These are phyloP conservation scores for Dromius quadrimaculatus DNA, from an alignment of 2,888 invertebrate species.

Conservation along the genomic window DNA sequence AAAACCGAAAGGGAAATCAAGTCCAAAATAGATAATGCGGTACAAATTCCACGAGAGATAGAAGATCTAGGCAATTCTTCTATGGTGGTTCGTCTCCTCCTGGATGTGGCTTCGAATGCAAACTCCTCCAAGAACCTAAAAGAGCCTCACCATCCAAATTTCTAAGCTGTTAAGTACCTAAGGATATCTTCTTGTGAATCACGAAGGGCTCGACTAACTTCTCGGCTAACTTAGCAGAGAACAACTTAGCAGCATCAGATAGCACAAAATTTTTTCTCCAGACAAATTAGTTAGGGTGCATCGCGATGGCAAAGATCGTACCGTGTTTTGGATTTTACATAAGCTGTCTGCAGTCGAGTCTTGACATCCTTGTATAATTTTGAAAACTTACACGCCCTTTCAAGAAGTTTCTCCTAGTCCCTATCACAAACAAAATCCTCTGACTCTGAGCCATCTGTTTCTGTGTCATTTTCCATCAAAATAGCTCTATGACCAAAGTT, in stretches of 20 bases:
- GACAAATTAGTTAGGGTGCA: neutral
- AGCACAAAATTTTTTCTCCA: conserved; percentile 31
- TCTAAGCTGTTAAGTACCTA: neutral
- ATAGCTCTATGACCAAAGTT: neutral
- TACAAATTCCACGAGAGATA: too few relatives aligned
- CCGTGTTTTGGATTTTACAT: neutral
- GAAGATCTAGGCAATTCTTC: too few relatives aligned
- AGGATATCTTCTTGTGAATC: neutral
- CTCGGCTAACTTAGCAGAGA: conserved; percentile 19
- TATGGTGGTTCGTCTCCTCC: too few relatives aligned
- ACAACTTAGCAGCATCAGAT: conserved; percentile 20
- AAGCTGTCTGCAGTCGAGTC: neutral
- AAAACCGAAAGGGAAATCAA: too few relatives aligned
- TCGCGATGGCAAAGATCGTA: conserved; percentile 34
- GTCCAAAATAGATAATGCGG: too few relatives aligned
- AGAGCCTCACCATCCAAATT: neutral
- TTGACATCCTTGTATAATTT: conserved; percentile 21
- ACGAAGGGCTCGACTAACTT: conserved; percentile 36
- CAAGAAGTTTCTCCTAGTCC: neutral
- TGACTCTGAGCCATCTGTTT: neutral
- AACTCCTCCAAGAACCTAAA: neutral
- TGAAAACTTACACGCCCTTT: neutral
- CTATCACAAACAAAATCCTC: neutral
- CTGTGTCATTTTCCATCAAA: neutral
- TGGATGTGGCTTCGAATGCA: neutral